Evolutionary conservation across 2,888 invertebrate genomes (phyloP).

Genomic region (Amaurobius ferox): DNA sequence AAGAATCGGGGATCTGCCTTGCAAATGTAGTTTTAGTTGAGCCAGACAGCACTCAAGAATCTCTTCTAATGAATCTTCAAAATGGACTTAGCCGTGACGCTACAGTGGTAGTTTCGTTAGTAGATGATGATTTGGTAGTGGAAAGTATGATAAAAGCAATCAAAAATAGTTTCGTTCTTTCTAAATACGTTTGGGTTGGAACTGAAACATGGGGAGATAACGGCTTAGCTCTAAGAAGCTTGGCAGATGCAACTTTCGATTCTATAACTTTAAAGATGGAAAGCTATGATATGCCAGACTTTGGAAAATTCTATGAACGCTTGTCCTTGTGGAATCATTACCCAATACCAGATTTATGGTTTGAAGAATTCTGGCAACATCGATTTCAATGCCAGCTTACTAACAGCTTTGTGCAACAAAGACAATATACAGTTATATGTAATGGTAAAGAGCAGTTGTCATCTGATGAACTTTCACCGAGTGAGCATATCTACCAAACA

Average conservation of each 20-base stretch:
- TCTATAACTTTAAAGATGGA: slow-evolving; percentile 74
- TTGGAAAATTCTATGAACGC: slow-evolving; percentile 75
- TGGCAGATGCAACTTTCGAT: slow-evolving; percentile 76
- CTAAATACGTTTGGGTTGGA: slow-evolving; percentile 57
- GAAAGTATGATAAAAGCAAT: slow-evolving; percentile 77
- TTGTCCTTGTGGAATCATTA: slow-evolving; percentile 76
- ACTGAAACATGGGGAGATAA: slow-evolving; percentile 68
- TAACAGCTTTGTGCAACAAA: slow-evolving; percentile 75
- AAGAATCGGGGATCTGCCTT: slow-evolving; percentile 75
- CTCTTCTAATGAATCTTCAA: slow-evolving; percentile 43
- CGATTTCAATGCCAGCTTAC: slow-evolving; percentile 77
- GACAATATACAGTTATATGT: slow-evolving; percentile 75
- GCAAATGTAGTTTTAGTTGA: slow-evolving; percentile 75
- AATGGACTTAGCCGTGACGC: slow-evolving; percentile 41
- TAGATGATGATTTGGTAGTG: slow-evolving; percentile 76
- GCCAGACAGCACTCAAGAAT: slow-evolving; percentile 22
- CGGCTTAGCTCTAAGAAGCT: slow-evolving; percentile 15
- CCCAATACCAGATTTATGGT: slow-evolving; percentile 78
- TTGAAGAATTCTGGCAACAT: slow-evolving; percentile 78
- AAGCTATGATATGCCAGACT: slow-evolving; percentile 75
- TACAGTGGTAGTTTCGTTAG: slow-evolving; percentile 76
- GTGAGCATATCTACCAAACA: slow-evolving; percentile 76
- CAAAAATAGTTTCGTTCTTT: slow-evolving; percentile 71
- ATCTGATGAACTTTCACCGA: slow-evolving; percentile 74
- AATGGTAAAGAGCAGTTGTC: slow-evolving; percentile 75